Base-by-base conservation (phyloP, 2,888 invertebrate genomes). In the Odontocolon sp. region DNA sequence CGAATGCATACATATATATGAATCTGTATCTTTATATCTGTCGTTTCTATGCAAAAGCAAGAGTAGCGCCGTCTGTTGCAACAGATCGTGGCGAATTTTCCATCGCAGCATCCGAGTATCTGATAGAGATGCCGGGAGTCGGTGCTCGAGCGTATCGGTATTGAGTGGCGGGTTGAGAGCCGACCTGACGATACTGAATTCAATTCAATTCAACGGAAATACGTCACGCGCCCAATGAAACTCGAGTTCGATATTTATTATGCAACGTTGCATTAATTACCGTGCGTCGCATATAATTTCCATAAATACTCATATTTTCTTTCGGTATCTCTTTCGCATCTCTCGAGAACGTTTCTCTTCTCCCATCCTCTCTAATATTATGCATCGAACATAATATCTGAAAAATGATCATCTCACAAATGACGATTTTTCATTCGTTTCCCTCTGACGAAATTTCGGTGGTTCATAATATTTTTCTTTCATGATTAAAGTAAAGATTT, bases 221-320 rank as follows among this genome's bases (percentile, higher is more conserved):
- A 84, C 82, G 82, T 80, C 85, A 86, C 82, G 83, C 83, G 84
- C 84, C 64, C 69, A 85, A 83, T 83, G 82, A 84, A 84, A 77
- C 82, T 81, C 81, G 84, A 80, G 80, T 87, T 88, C 87, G 86
- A 89, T 88, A 88, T 89, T 89, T 88, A 85, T 85, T 83, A 84
- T 75, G 74, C 80, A 74, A 81, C 83, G 83, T 59, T 84, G 86
- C 87, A 87, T 89, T 88, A 88, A 88, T 89, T 88, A 89, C 85
- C 86, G 78, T 84, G 78, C 70, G 77, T 79, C 71, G 77, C 70
- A 69, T 82, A 64, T 68, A 33, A 64, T 72, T 73, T 77, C 64
- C 72, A 77, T 72, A 73, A 73, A 77, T 77, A 73, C 72, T 47
- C 72, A 18, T 70, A 45, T 70, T 45, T 42, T 11, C 33, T n/a